Evolutionary conservation across 2,113 vertebrate species (phyloP).

Genomic region (Saimiri boliviensis): DNA sequence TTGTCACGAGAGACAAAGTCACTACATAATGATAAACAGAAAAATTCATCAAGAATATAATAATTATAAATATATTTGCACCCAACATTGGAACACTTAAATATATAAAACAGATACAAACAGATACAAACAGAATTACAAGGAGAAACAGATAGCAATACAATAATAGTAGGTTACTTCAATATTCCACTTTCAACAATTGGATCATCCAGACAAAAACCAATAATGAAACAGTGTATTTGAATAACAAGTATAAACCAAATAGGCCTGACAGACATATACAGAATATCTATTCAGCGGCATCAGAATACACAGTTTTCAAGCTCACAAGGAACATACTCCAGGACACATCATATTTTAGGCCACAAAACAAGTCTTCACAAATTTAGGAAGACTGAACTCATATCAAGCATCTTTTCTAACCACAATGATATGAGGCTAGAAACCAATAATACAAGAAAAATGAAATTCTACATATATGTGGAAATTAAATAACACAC

Average conservation of each 20-base stretch:
- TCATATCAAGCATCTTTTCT: background rate
- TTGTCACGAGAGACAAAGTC: background rate
- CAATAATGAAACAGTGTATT: background rate
- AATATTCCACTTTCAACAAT: background rate
- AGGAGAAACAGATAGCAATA: background rate
- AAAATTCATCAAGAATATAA: background rate
- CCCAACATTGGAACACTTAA: background rate
- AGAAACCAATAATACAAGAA: background rate
- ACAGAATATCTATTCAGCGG: background rate
- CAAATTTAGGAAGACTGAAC: background rate
- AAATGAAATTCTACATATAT: background rate
- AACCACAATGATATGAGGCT: background rate
- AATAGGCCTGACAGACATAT: background rate
- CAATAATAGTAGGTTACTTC: background rate
- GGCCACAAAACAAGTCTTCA: background rate
- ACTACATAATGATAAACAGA: background rate
- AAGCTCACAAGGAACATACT: background rate
- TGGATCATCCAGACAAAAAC: background rate
- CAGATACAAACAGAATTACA: background rate
- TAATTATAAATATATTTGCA: background rate
- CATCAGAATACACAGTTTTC: background rate
- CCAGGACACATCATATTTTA: background rate
- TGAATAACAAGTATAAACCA: background rate
- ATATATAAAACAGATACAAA: background rate
- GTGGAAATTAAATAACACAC: background rate